A percentile compares a stretch with the other conserved stretches of the same genome.
phyloP scores from a whole-genome alignment of 2,888 invertebrate species.

The Halictus ligatus region DNA sequence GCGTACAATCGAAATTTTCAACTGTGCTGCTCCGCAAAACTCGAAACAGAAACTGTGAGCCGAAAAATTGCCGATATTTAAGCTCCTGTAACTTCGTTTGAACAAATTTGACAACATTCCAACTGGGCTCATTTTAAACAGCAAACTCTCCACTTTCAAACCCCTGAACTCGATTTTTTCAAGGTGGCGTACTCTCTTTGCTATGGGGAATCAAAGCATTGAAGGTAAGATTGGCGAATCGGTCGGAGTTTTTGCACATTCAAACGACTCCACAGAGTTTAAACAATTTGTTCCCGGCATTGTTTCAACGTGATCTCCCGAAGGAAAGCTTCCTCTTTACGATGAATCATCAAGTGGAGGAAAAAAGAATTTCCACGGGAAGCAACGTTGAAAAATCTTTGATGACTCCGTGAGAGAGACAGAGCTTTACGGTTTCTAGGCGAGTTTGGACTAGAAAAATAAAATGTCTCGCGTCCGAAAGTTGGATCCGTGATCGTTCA shows the following conservation, averaged over 20 bases:
- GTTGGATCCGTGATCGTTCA: not conserved
- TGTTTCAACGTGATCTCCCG: no score
- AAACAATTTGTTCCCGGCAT: no score
- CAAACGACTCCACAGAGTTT: not conserved
- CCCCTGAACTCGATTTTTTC: not conserved
- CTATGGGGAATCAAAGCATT: not conserved
- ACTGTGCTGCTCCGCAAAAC: no score
- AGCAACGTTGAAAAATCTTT: not conserved
- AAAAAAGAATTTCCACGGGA: no score
- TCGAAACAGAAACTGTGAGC: no score
- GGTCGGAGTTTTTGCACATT: not conserved
- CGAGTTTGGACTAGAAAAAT: not conserved
- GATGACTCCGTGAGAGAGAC: not conserved
- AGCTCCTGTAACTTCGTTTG: not conserved
- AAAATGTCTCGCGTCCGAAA: not conserved
- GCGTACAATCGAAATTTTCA: no score
- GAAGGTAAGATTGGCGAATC: not conserved
- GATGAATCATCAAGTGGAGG: no score
- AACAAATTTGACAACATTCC: not conserved
- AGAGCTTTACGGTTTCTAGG: not conserved
- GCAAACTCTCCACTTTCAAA: not conserved
- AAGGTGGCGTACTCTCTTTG: no score
- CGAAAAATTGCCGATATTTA: not conserved
- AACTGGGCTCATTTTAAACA: no score
- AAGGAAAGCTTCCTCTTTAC: no score